Percentiles rank a stretch among this genome's conserved stretches.
Evolutionary conservation across 2,888 invertebrate species (phyloP).

Genomic region (Thecophora atra): DNA sequence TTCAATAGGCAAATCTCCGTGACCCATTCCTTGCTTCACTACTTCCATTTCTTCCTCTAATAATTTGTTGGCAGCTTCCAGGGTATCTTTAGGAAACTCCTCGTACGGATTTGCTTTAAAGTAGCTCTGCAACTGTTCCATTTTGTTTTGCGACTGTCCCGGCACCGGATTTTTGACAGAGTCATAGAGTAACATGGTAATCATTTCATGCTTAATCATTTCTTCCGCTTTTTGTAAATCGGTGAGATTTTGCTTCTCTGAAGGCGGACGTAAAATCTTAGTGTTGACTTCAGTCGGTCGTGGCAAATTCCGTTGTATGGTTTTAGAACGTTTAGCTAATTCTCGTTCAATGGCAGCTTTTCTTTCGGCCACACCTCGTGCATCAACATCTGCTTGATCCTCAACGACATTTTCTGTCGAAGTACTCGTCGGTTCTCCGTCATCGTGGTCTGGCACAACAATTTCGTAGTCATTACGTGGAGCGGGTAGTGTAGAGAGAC

Average conservation of each 20-base stretch:
- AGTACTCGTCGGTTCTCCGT: conserved; percentile 62
- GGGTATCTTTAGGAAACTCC: conserved; percentile 74
- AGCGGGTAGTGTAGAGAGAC: conserved; percentile 82
- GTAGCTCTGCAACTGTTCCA: conserved; percentile 77
- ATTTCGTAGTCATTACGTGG: conserved; percentile 99
- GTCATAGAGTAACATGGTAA: conserved; percentile 93
- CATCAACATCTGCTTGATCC: conserved; percentile 89
- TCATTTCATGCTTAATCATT: conserved; percentile 94
- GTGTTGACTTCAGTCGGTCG: conserved; percentile 88
- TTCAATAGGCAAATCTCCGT: conserved; percentile 91
- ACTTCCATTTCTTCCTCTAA: conserved; percentile 86
- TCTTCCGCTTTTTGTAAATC: conserved; percentile 96
- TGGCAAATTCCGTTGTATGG: conserved; percentile 85
- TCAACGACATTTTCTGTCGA: conserved; percentile 70
- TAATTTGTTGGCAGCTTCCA: conserved; percentile 73
- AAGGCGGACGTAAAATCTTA: conserved; percentile 79
- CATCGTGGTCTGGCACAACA: conserved; percentile 86
- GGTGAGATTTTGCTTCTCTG: conserved; percentile 80
- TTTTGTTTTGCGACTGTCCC: conserved; percentile 62
- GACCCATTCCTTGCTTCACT: conserved; percentile 93
- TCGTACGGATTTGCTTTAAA: conserved; percentile 89
- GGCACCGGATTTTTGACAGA: conserved; percentile 79
- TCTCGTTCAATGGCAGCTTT: conserved; percentile 71
- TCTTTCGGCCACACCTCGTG: conserved; percentile 73
- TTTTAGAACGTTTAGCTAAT: conserved; percentile 80